phyloP scores from a whole-genome alignment of 2,888 invertebrate species.

The Shargacucullia verbasci region DNA sequence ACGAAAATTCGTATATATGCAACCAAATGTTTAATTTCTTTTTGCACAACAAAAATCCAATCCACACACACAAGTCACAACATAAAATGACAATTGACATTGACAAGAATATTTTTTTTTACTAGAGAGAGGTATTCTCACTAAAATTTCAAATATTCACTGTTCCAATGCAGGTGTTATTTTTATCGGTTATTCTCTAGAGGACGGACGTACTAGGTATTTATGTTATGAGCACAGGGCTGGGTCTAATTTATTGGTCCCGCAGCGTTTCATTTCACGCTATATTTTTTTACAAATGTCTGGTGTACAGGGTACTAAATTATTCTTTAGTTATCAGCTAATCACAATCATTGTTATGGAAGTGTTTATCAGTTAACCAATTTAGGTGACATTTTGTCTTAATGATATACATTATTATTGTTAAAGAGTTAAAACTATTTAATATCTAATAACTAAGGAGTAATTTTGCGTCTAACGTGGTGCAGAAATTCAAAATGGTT shows the following conservation, averaged over 20 bases:
- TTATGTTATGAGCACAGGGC: no score
- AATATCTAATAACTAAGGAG: background rate
- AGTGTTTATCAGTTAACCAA: background rate
- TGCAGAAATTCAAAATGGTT: constrained; percentile 75
- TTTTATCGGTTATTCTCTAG: no score
- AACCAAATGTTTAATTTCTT: constrained; percentile 4
- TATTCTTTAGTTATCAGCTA: no score
- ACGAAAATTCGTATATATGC: constrained; percentile 4
- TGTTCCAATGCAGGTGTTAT: no score
- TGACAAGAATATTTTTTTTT: background rate
- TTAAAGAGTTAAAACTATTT: background rate
- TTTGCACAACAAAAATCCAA: constrained; percentile 27
- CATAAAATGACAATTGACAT: constrained; percentile 14
- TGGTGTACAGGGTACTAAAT: no score
- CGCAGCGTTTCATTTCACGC: background rate
- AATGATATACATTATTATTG: background rate
- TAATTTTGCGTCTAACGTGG: constrained; percentile 56
- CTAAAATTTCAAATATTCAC: no score
- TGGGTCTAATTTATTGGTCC: no score
- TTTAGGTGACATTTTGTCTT: no score
- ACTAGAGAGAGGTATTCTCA: no score
- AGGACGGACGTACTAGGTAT: no score
- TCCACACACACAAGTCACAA: constrained; percentile 19
- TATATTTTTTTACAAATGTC: background rate
- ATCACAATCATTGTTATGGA: background rate